Evolutionary conservation across 2,888 invertebrate species (phyloP), one percentile per base, ranked within the genome.

Genomic region (Priapulus caudatus): DNA sequence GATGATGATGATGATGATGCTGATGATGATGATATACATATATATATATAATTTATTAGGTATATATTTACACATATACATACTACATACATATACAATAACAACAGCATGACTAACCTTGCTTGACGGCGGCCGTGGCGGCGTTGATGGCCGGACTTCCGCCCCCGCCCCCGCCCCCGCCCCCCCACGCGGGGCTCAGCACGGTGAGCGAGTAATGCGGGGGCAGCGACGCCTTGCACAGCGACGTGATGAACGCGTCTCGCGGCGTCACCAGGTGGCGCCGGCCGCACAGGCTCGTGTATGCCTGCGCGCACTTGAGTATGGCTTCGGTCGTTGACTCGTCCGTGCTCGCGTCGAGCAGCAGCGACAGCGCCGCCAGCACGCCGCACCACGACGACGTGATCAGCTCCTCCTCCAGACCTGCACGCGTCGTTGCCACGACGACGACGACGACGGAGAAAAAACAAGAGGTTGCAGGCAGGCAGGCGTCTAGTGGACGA

Each of bases 341-440:
- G 59, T 97, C 97, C 15, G 90, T 87, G 62, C 93, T 81, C 2
- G 93, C 91, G 70, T 97, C 95, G 1, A 95, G 82, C 47, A 97
- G 72, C 2, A 92, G 84, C 53, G 88, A 87, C 56, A 95, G 74
- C 1, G 93, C 92, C 63, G 91, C 88, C 24, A 95, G 77, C 46
- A 95, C 75, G 1, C 92, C 92, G 68, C 90, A 88, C 92, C 95
- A 95, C 58, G 91, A 90, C 0, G 93, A 93, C 63, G 86, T 86
- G 23, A 95, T 80, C 21, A 95, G 72, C 74, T 92, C 84, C 22
- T 80, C 75, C 63, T 82, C 78, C 4, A 81, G 67, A 58, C 76
- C 74, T 51, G 48, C 20, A 2, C n/a, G 23, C 23, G 24, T 4
- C 50, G 21, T 43, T 20, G 16, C 10, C 10, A 43, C 16, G 46